Conservation (phyloP, 2,113 vertebrate genomes). For the Bungarus multicinctus region DNA sequence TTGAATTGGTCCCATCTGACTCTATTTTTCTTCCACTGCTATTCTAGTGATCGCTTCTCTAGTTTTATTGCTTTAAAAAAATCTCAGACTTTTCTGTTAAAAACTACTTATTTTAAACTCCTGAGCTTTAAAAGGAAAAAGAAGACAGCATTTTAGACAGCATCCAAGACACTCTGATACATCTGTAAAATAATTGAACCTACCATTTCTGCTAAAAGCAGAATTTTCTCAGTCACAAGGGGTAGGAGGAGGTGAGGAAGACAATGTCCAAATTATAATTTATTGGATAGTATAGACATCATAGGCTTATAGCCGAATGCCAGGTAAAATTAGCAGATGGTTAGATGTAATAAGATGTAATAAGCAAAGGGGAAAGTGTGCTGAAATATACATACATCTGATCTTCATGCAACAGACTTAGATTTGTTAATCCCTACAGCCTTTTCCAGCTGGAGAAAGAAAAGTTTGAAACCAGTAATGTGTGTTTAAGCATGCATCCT, state of each 20-base stretch:
- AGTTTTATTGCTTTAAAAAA: neutral
- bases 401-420: conserved; percentile 38
- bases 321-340: conserved; percentile 48
- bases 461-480: conserved; percentile 8
- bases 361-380: conserved; percentile 58
- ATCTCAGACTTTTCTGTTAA: neutral
- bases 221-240: conserved; percentile 29
- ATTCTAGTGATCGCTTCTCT: neutral
- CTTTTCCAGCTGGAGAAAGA: conserved; percentile 55
- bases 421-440: conserved; percentile 40
- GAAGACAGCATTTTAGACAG: neutral
- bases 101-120: neutral
- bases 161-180: neutral
- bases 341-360: conserved; percentile 52
- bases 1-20: neutral
- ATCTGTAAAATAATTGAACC: conserved; percentile 57
- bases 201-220: conserved; percentile 44
- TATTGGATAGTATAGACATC: conserved; percentile 52
- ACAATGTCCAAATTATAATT: conserved; percentile 29
- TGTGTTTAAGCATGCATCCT: neutral
- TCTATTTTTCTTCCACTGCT: neutral
- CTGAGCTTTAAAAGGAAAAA: neutral
- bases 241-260: neutral
- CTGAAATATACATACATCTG: conserved; percentile 1
- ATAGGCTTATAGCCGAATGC: conserved; percentile 47